Evolutionary conservation across 2,888 invertebrate species (phyloP).

Genomic region (Rhagonycha fulva): DNA sequence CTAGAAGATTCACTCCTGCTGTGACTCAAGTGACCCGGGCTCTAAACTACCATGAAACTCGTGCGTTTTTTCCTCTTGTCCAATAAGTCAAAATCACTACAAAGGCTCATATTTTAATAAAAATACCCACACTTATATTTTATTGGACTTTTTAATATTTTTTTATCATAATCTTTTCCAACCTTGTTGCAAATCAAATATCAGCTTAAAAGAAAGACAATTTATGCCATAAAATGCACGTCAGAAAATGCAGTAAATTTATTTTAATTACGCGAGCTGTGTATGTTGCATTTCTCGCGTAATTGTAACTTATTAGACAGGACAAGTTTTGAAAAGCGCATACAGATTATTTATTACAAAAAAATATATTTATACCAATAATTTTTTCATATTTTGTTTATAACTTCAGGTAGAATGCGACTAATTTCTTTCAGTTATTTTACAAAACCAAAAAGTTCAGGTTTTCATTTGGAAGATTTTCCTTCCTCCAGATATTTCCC

Average conservation of each 20-base stretch:
- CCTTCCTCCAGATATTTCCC: background rate
- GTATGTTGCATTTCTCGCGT: background rate
- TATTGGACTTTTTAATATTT: background rate
- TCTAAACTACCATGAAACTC: no score
- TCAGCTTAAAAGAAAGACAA: background rate
- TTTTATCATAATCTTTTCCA: background rate
- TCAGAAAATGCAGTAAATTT: slow-evolving; percentile 2
- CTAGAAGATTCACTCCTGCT: no score
- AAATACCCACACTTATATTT: no score
- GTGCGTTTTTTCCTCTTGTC: no score
- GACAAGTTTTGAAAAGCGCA: background rate
- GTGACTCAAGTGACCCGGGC: no score
- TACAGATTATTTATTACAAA: background rate
- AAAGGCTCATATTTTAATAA: no score
- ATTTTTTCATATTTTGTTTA: background rate
- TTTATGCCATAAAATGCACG: background rate
- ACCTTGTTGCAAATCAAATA: background rate
- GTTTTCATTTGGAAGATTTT: background rate
- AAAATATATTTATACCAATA: background rate
- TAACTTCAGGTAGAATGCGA: background rate
- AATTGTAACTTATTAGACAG: slow-evolving; percentile 4
- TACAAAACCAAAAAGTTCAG: background rate
- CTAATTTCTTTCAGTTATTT: background rate
- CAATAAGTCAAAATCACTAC: no score
- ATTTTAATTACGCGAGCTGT: slow-evolving; percentile 1